These are phyloP conservation scores for Brachionus paranguensis DNA, from an alignment of 1,140 invertebrate genomes.

Conservation along the genomic window DNA sequence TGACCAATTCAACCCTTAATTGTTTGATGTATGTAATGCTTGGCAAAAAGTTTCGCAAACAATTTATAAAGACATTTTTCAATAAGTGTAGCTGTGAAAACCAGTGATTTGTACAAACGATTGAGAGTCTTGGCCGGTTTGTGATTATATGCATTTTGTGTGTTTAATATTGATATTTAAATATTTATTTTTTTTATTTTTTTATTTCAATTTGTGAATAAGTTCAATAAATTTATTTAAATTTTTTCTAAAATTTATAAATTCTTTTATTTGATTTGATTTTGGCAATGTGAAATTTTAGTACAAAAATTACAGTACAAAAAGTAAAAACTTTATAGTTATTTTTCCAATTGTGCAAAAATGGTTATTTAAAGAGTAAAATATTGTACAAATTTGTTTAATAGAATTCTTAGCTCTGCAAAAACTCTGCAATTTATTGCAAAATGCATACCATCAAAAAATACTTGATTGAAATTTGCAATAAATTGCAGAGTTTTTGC, in stretches of 20 bases:
- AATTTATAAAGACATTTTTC: constrained; percentile 34
- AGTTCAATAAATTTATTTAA: neutral
- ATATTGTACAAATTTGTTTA: too few species aligned
- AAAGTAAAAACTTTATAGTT: too few species aligned
- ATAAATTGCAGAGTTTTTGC: too few species aligned
- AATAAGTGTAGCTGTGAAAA: neutral
- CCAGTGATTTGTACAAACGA: neutral
- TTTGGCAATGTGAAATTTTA: too few species aligned
- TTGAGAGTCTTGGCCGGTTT: neutral
- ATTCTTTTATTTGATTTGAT: neutral
- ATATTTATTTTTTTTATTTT: neutral
- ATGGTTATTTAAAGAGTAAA: too few species aligned
- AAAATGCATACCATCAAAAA: too few species aligned
- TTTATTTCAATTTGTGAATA: neutral
- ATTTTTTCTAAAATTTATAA: neutral
- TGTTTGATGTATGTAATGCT: constrained; percentile 37
- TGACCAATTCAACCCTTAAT: constrained; percentile 37
- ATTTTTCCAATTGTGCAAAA: too few species aligned
- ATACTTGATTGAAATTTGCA: too few species aligned
- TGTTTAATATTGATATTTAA: neutral
- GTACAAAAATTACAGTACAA: too few species aligned
- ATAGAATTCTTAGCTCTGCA: too few species aligned
- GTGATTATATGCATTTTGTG: neutral
- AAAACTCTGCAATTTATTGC: too few species aligned
- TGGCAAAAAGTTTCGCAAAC: constrained; percentile 30